Conservation (phyloP, 2,113 vertebrate species). For the Plecturocebus donacophilus region DNA sequence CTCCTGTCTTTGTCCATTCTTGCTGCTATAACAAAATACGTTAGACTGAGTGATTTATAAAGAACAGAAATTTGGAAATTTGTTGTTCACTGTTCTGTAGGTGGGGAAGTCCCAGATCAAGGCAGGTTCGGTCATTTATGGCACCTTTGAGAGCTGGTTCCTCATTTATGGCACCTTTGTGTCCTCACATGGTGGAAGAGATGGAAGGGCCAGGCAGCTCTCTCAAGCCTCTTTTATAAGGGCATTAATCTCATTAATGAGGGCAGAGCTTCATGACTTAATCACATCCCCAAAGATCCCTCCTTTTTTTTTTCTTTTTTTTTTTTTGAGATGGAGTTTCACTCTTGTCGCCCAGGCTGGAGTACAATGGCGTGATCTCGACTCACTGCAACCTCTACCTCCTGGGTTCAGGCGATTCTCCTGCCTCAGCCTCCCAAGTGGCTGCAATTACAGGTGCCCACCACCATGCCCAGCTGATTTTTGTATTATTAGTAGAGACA, state of each 20-base stretch:
- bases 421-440: too few species aligned
- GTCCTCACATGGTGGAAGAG: neutral
- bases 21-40: neutral
- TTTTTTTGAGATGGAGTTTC: too few species aligned
- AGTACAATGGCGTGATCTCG: too few species aligned
- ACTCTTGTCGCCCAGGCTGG: too few species aligned
- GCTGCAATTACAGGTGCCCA: too few species aligned
- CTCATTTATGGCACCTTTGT: neutral
- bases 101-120: neutral
- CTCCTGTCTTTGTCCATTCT: neutral
- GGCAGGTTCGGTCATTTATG: too few species aligned
- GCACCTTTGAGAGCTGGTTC: neutral
- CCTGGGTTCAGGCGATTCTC: too few species aligned
- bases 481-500: neutral
- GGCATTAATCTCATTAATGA: too few species aligned
- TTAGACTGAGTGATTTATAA: neutral
- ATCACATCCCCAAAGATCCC: neutral
- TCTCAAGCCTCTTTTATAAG: neutral
- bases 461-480: too few species aligned
- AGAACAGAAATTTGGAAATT: neutral
- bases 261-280: too few species aligned
- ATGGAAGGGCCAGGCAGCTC: neutral
- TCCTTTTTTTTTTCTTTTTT: too few species aligned
- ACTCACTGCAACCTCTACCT: too few species aligned
- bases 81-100: neutral